These are phyloP conservation scores for Caerostris extrusa DNA, from an alignment of 1,140 invertebrate genomes.

Conservation along the genomic window DNA sequence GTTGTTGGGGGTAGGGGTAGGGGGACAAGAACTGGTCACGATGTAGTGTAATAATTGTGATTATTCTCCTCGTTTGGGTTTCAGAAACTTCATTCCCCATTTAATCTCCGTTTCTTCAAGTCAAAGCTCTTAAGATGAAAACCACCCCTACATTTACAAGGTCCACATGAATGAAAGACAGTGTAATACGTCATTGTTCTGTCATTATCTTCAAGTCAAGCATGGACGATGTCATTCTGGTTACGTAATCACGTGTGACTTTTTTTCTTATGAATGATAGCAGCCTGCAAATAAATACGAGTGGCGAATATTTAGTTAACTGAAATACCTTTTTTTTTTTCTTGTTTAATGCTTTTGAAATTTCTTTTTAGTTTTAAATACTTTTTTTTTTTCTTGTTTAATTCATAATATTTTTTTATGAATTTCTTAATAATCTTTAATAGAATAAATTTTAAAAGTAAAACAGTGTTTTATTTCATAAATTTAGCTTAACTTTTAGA, in stretches of 20 bases:
- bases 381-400: too few species aligned
- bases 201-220: neutral
- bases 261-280: too few species aligned
- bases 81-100: neutral
- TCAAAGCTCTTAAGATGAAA: conserved; percentile 22
- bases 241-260: neutral
- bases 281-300: too few species aligned
- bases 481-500: too few species aligned
- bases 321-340: too few species aligned
- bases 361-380: too few species aligned
- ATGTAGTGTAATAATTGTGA: conserved; percentile 49
- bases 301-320: too few species aligned
- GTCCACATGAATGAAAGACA: neutral
- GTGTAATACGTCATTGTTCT: conserved; percentile 14
- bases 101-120: conserved; percentile 46
- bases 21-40: conserved; percentile 26
- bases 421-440: too few species aligned
- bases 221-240: neutral
- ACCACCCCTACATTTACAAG: conserved; percentile 37
- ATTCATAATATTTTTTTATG: too few species aligned
- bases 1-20: conserved; percentile 2
- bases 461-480: too few species aligned
- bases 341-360: too few species aligned
- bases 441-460: too few species aligned
- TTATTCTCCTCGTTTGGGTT: conserved; percentile 47